phyloP scores from a whole-genome alignment of 2,888 invertebrate species.

The Tenthredo livida region DNA sequence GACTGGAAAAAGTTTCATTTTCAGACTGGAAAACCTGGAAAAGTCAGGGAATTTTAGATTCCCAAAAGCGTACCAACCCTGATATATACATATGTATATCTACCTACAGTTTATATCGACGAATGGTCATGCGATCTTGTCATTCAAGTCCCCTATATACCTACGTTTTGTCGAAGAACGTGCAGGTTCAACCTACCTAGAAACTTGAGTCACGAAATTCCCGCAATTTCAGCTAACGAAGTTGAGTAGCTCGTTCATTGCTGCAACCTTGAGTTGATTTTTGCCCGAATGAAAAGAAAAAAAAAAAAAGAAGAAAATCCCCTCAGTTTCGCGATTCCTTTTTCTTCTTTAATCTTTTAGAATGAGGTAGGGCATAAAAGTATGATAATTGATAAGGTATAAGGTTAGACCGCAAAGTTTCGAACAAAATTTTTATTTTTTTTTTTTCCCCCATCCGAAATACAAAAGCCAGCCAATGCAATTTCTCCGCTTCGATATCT shows the following conservation, averaged over 20 bases:
- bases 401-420: too few species aligned
- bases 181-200: neutral
- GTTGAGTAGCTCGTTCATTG: neutral
- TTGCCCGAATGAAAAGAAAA: neutral
- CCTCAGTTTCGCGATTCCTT: neutral
- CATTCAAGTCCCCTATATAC: neutral
- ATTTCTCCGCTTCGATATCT: neutral
- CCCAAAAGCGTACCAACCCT: too few species aligned
- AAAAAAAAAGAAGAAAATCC: neutral
- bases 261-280: neutral
- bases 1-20: too few species aligned
- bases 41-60: too few species aligned
- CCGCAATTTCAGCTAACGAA: neutral
- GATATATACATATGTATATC: too few species aligned
- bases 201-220: neutral
- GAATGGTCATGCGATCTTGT: constrained; percentile 30
- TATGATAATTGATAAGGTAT: too few species aligned
- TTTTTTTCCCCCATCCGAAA: too few species aligned
- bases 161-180: neutral
- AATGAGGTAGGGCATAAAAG: too few species aligned
- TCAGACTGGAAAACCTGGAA: too few species aligned
- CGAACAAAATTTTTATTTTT: too few species aligned
- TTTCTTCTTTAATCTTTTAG: neutral
- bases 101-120: neutral
- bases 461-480: neutral